Evolutionary conservation across 2,888 invertebrate species (phyloP), one percentile per base, ranked within the genome.

Genomic region (Stegophylla sp.): DNA sequence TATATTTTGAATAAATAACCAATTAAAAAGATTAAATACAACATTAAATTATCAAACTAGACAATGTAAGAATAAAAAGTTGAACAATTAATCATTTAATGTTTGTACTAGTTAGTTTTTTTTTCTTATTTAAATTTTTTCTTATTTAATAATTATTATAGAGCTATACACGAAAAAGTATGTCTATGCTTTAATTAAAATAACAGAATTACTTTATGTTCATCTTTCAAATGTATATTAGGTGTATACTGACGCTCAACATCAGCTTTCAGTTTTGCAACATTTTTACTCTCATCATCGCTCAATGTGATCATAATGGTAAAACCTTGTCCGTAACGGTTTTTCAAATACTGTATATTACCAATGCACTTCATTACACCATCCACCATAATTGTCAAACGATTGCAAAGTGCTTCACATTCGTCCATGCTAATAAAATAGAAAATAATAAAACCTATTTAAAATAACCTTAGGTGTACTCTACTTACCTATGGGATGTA

Each of bases 341-440:
- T 90, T 85, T 94, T 93, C 84, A 95, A 88, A 83, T 91, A 91
- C 83, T 91, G 91, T 82, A 92, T 90, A 82, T 91, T 89, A 76
- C 94, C 94, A 64, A 94, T 88, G 85, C 94, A 94, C 83, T 91
- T 89, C 84, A 94, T 87, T 84, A 89, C 88, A 0, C 95, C 94
- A 82, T 88, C 88, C 0, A 91, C 90, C 93, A 95, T 91, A 82
- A 95, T 93, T 1, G 91, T 93, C 83, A 95, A 87, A 82, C 94
- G 90, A 73, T 90, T 89, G 86, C 94, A 94, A 28, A 94, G 88
- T 48, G 92, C 91, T 86, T 94, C 94, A 88, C 94, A 94, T 88
- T 95, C 94, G 86, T 94, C 94, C 94, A 95, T 94, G 85, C 94
- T 94, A 86, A n/a, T 85, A 85, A 75, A 63, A 23, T 71, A 66